phyloP scores from a whole-genome alignment of 1,140 invertebrate species.

The Hypsibius dujardini region DNA sequence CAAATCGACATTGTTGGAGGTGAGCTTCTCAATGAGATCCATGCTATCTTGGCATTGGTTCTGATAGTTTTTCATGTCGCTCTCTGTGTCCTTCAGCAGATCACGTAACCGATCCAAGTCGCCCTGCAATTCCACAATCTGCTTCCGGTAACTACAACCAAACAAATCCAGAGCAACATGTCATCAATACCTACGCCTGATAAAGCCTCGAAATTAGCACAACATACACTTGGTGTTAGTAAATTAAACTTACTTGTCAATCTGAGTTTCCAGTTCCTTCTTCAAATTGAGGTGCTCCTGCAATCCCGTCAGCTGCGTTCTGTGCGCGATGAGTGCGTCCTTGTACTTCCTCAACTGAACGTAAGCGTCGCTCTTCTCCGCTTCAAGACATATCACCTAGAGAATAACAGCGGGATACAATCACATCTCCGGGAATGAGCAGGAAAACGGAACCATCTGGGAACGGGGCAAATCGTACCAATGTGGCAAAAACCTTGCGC shows the following conservation, averaged over 20 bases:
- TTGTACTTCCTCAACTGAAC: background rate
- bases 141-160: background rate
- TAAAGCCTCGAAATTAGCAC: slow-evolving; percentile 8
- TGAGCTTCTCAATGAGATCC: slow-evolving; percentile 11
- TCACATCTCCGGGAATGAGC: too few relatives aligned
- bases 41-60: slow-evolving; percentile 6
- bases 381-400: slow-evolving; percentile 13
- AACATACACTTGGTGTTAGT: background rate
- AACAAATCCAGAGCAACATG: background rate
- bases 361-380: background rate
- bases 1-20: slow-evolving; percentile 15
- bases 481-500: too few relatives aligned
- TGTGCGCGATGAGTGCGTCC: background rate
- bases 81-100: slow-evolving; percentile 13
- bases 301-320: background rate
- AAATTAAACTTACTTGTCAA: slow-evolving; percentile 8
- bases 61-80: background rate
- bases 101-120: slow-evolving; percentile 16
- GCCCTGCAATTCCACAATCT: slow-evolving; percentile 1
- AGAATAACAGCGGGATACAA: too few relatives aligned
- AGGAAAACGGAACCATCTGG: too few relatives aligned
- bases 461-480: too few relatives aligned
- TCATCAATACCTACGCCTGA: background rate
- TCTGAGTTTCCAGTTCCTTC: background rate
- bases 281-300: background rate